Evolutionary conservation across 2,797 vertebrate genomes (phyloP).

Genomic region (Nothura maculosa): DNA sequence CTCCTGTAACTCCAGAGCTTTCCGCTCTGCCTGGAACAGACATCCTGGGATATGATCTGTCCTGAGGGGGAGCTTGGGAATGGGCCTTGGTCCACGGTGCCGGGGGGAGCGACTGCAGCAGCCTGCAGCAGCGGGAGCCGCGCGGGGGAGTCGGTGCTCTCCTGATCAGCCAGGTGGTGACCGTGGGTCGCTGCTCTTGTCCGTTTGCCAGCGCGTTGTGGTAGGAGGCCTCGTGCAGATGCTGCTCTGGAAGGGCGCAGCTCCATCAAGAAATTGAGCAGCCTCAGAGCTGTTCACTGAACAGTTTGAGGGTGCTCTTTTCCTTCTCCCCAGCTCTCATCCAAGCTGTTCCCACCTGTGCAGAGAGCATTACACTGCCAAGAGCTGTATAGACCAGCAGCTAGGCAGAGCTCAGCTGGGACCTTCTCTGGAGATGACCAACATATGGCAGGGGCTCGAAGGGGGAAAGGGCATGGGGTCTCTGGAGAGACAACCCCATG

Average conservation of each 20-base stretch:
- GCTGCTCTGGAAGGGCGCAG: not conserved
- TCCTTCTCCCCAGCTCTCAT: not conserved
- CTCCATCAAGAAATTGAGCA: not conserved
- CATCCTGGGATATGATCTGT: accelerated
- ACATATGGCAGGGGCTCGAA: accelerated
- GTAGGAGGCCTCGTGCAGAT: not conserved
- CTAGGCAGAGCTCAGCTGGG: not conserved
- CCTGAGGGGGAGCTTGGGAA: not conserved
- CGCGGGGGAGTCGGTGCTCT: not conserved
- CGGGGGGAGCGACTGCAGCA: accelerated
- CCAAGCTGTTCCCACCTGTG: accelerated
- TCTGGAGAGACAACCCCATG: not conserved
- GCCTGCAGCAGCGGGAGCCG: not conserved
- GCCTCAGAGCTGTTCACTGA: not conserved
- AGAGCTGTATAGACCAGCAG: too few species aligned
- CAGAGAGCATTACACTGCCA: too few species aligned
- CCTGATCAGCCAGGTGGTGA: not conserved
- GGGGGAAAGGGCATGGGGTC: not conserved
- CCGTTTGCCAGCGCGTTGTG: not conserved
- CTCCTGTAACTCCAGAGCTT: accelerated
- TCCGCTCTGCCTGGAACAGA: accelerated
- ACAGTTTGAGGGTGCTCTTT: not conserved
- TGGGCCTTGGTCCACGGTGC: not conserved
- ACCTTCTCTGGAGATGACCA: not conserved
- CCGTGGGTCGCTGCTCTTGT: not conserved